Base-by-base conservation (phyloP, 1,140 invertebrate species). In the Schlechtendalia chinensis region DNA sequence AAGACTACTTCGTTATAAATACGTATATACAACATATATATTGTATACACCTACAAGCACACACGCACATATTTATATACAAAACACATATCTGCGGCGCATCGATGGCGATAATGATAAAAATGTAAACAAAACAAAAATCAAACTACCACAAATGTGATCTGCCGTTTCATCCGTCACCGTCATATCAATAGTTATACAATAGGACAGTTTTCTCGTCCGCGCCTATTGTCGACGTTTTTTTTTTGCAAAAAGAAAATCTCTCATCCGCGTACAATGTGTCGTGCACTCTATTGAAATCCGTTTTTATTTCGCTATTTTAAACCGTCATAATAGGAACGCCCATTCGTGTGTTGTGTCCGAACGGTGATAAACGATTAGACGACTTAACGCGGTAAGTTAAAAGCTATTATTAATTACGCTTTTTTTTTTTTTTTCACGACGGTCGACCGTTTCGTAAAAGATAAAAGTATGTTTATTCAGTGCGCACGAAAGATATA, bases 51-150 rank as follows among this genome's bases (percentile, higher is more conserved):
- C n/a, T n/a, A n/a, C n/a, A n/a, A n/a, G n/a, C n/a, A n/a, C n/a
- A n/a, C n/a, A n/a, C n/a, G n/a, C n/a, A n/a, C n/a, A n/a, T n/a
- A n/a, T n/a, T 24, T 65, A 32, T 32, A 39, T 65, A 45, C 16
- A 39, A n/a, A n/a, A 65, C 39, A 39, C n/a, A 65, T 27, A 27
- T 47, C 5, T 54, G 45, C 50, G 10, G 45, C 50, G 67, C 24
- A 17, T 27, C 24, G 67, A 50, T 47, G 47, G 22, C 22, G 47
- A 47, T 54, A 45, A 45, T 72, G 47, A 72, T 54, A 29, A 54
- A 72, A 53, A 72, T 72, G 69, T 72, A 54, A 72, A 54, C 53
- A 50, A 69, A 47, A 71, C 47, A 11, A 27, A 69, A 63, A 63
- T 16, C 1, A 65, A 61, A 61, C 29, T 14, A 69, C 67, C 39